Conservation (phyloP, 2,113 vertebrate species). For the Catagonus wagneri region DNA sequence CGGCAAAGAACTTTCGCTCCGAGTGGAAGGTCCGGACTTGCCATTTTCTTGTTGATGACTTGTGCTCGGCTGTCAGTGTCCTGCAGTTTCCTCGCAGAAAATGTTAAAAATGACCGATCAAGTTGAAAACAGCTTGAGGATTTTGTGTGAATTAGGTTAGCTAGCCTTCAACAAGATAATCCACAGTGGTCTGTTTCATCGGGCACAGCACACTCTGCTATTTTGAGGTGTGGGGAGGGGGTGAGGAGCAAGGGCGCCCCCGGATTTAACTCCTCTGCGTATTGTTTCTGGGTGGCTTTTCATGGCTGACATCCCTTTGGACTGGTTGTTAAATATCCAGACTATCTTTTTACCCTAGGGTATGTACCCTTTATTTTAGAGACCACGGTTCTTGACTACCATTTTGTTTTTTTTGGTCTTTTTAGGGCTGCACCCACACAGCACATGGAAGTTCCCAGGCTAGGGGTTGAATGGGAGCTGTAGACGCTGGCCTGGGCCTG, state of each 20-base stretch:
- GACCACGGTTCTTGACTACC: neutral
- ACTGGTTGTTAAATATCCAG: neutral
- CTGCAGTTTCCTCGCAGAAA: neutral
- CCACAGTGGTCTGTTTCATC: neutral
- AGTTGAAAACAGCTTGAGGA: neutral
- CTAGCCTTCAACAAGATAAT: neutral
- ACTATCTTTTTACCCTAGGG: neutral
- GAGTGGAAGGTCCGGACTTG: neutral
- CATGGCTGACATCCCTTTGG: neutral
- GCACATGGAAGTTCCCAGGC: too few relatives aligned
- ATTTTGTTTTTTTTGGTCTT: too few relatives aligned
- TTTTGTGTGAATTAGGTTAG: slow-evolving; percentile 4
- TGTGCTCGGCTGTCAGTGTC: neutral
- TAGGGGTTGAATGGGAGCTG: too few relatives aligned
- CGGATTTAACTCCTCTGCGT: neutral
- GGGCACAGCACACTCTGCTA: neutral
- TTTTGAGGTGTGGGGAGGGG: neutral
- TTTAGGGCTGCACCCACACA: too few relatives aligned
- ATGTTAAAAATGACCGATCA: neutral
- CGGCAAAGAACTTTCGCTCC: neutral
- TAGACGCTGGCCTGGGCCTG: too few relatives aligned
- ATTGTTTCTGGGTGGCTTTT: neutral
- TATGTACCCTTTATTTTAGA: neutral
- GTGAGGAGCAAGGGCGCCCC: too few relatives aligned
- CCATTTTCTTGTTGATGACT: neutral